phyloP scores from a whole-genome alignment of 1,140 invertebrate genomes.

The Danaus melanippus region DNA sequence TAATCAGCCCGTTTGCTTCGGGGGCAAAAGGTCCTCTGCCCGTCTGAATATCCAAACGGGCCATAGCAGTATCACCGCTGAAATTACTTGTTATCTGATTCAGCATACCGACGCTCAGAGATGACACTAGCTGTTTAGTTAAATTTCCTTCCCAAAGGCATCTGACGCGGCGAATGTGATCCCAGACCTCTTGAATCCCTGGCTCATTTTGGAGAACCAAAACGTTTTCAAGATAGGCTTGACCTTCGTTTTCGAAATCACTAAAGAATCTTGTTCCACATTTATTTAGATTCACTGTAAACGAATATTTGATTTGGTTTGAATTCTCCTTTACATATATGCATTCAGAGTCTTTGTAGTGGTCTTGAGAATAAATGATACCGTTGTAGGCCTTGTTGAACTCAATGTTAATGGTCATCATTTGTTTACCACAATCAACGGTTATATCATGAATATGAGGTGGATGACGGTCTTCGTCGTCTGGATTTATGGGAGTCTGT shows the following conservation, averaged over 20 bases:
- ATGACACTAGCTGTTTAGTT: constrained; percentile 81
- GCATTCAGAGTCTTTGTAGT: constrained; percentile 79
- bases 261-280: constrained; percentile 88
- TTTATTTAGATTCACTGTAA: constrained; percentile 82
- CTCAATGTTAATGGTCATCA: constrained; percentile 87
- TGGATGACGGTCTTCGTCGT: constrained; percentile 74
- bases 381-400: constrained; percentile 85
- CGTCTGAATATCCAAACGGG: constrained; percentile 84
- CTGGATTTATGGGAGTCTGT: constrained; percentile 26
- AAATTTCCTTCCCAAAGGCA: constrained; percentile 88
- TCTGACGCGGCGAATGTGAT: constrained; percentile 82
- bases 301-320: constrained; percentile 79
- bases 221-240: constrained; percentile 86
- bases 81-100: constrained; percentile 87
- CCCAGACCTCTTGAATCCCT: constrained; percentile 88
- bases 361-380: constrained; percentile 87
- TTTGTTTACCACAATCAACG: constrained; percentile 84
- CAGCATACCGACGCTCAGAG: constrained; percentile 84
- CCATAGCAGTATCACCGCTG: constrained; percentile 86
- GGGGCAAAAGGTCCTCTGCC: constrained; percentile 85
- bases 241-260: constrained; percentile 80
- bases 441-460: constrained; percentile 84
- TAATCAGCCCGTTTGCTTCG: constrained; percentile 82
- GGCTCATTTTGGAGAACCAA: constrained; percentile 86
- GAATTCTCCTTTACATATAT: constrained; percentile 82